Evolutionary conservation across 2,888 invertebrate species (phyloP), one percentile per base, ranked within the genome.

Genomic region (Leptogaster cylindrica): DNA sequence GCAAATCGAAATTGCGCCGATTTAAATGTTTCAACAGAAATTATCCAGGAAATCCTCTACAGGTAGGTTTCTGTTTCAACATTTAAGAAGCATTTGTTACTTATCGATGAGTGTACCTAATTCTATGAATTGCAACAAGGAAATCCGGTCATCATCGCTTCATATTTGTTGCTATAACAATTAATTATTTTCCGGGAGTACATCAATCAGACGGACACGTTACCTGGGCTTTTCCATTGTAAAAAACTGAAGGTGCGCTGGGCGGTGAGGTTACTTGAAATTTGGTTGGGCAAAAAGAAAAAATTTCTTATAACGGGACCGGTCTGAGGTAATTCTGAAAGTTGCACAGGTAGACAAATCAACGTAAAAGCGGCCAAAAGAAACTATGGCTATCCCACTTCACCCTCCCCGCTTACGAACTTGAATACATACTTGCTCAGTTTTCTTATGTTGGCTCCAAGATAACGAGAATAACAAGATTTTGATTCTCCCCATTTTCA

Each of bases 221-320:
- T 14, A 52, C n/a, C 31, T 52, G 4, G 20, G 20, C 12, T 33
- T 39, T 39, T 36, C 14, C 27, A 23, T 51, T 25, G 7, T 41
- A 23, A 52, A 52, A 12, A 46, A 12, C 20, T 23, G 51, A 51
- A 8, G 41, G 1, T 12, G 41, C n/a, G n/a, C 41, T 7, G 12
- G 1, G 27, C 27, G 8, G n/a, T 12, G 10, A 12, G 25, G 6
- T 25, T 14, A 36, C 41, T 58, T 31, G 20, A 23, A 25, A n/a
- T 12, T n/a, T 12, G 31, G 8, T 36, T 64, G 44, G 25, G 10
- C 50, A 65, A 65, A 36, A 50, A 48, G 50, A 65, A 65, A 46
- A 50, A 39, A 33, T 33, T 65, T 65, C 65, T 65, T 65, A 48
- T 65, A 65, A 65, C 65, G 65, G 65, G 46, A 65, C 65, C 65